Percentiles rank a stretch among this genome's conserved stretches.
These are phyloP conservation scores for Sylvia borin DNA, from an alignment of 2,797 vertebrate genomes.

Conservation along the genomic window DNA sequence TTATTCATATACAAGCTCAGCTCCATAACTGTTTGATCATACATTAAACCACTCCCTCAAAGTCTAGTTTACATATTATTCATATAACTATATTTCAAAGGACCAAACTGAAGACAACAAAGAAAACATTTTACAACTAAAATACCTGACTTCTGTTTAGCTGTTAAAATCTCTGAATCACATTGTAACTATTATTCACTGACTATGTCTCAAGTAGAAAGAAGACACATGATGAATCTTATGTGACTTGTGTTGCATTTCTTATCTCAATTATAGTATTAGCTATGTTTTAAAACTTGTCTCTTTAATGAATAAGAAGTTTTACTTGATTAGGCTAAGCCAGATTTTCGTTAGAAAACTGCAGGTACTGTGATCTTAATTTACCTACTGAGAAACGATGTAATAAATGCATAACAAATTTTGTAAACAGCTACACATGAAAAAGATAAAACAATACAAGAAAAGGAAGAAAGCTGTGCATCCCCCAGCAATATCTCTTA, in stretches of 20 bases:
- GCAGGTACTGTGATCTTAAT: not conserved
- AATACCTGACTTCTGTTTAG: not conserved
- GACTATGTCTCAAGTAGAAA: not conserved
- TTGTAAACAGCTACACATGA: not conserved
- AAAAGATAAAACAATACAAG: not conserved
- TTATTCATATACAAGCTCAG: not conserved
- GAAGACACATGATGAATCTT: not conserved
- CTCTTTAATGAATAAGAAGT: not conserved
- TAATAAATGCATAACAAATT: not conserved
- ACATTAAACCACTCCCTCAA: not conserved
- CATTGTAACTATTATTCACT: not conserved
- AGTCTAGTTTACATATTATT: not conserved
- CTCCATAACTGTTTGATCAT: not conserved
- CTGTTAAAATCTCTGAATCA: not conserved
- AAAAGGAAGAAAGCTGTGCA: not conserved
- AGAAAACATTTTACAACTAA: not conserved
- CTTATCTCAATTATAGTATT: not conserved
- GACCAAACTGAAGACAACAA: not conserved
- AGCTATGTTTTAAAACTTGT: not conserved
- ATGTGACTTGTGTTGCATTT: not conserved
- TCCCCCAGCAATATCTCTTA: not conserved
- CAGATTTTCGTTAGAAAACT: not conserved
- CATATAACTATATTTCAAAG: conserved; percentile 5
- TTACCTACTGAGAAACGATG: not conserved
- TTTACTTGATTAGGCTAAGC: not conserved